Percentiles rank a stretch among this genome's conserved stretches.
Conservation (phyloP, 2,113 vertebrate species). For the Erpornis zantholeuca region DNA sequence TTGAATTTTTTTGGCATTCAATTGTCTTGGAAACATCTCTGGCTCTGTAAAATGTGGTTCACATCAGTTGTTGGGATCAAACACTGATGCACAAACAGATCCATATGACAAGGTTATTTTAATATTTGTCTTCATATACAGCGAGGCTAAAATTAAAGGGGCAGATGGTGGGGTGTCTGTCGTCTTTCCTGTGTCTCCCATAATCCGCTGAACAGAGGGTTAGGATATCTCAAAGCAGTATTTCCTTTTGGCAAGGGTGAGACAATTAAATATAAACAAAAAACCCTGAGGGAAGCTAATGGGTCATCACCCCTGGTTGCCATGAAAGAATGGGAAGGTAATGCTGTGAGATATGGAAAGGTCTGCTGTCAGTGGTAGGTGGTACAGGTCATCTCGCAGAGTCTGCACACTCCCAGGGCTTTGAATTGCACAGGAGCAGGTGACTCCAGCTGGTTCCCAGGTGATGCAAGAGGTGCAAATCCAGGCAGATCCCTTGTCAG, state of each 20-base stretch:
- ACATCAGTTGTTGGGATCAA: background rate
- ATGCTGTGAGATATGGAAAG: background rate
- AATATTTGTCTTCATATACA: background rate
- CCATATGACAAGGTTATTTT: background rate
- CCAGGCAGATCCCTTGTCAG: background rate
- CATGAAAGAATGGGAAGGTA: background rate
- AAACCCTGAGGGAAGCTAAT: background rate
- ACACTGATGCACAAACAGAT: background rate
- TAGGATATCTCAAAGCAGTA: background rate
- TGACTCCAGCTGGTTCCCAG: background rate
- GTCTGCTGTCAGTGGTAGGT: background rate
- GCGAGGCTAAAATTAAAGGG: background rate
- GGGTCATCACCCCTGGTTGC: background rate
- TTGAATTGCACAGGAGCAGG: background rate
- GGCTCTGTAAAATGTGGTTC: background rate
- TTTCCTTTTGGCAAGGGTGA: background rate
- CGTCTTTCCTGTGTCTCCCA: background rate
- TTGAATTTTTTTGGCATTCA: background rate
- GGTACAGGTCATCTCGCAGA: background rate
- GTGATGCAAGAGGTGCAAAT: background rate
- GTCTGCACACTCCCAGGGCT: background rate
- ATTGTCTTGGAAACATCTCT: background rate
- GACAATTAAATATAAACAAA: background rate
- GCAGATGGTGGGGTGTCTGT: background rate
- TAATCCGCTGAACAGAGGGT: background rate